These are phyloP conservation scores for Diploscapter pachys DNA, from an alignment of 1,140 invertebrate species.

Conservation along the genomic window DNA sequence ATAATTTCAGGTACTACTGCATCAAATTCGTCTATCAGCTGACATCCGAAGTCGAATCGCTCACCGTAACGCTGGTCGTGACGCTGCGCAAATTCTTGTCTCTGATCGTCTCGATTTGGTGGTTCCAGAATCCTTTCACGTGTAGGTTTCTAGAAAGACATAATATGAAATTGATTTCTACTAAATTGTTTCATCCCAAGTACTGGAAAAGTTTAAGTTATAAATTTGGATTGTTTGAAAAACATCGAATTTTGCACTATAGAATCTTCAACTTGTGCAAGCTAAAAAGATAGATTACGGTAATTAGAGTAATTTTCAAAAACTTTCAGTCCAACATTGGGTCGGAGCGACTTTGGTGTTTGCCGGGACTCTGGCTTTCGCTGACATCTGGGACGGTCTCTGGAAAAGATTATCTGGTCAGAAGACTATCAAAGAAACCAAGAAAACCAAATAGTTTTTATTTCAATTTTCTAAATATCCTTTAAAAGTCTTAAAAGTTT, in stretches of 20 bases:
- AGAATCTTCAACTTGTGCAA: neutral
- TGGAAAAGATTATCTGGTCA: neutral
- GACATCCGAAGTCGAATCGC: conserved; percentile 84
- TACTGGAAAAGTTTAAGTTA: neutral
- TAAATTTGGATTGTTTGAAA: neutral
- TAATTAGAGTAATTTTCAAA: neutral
- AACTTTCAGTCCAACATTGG: conserved; percentile 72
- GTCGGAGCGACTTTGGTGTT: conserved; percentile 85
- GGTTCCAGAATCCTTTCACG: conserved; percentile 92
- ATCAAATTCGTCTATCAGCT: conserved; percentile 89
- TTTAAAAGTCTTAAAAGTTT: too few species aligned
- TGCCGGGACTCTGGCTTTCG: conserved; percentile 84
- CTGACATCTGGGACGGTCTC: conserved; percentile 66
- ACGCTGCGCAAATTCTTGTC: conserved; percentile 92
- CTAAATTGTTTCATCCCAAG: too few species aligned
- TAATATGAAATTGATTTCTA: too few species aligned
- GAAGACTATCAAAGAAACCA: neutral
- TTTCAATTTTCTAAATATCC: too few species aligned
- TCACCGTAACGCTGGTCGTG: conserved; percentile 90
- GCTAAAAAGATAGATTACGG: too few species aligned
- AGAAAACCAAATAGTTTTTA: conserved; percentile 13
- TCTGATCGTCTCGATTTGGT: conserved; percentile 87
- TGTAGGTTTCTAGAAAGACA: conserved; percentile 58
- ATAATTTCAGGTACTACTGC: conserved; percentile 72
- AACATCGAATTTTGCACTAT: conserved; percentile 1